A percentile compares a stretch with the other conserved stretches of the same genome.
These are phyloP conservation scores for Nemopilema nomurai DNA, from an alignment of 30 jellyfish, hydroid and myxozoan genomes.

Conservation along the genomic window DNA sequence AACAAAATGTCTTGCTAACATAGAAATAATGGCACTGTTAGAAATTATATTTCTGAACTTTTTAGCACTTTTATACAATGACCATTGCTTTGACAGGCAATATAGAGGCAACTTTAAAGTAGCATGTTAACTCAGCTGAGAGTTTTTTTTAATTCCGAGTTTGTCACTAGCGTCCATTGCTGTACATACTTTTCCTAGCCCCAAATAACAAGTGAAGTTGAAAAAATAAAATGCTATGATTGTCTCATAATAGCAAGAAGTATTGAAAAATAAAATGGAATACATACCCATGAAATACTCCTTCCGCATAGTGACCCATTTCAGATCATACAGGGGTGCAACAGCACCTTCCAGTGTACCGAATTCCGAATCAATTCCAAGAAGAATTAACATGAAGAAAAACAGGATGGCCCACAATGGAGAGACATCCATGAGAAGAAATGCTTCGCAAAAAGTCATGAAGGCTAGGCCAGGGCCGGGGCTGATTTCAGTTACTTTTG, in stretches of 20 bases:
- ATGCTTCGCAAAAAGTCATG: constrained; percentile 95
- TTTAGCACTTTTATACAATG: too few species aligned
- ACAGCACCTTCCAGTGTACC: constrained; percentile 98
- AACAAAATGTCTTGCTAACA: too few species aligned
- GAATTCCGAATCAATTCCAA: constrained; percentile 94
- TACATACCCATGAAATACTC: constrained; percentile 86
- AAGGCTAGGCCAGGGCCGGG: constrained; percentile 99
- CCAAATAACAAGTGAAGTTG: neutral
- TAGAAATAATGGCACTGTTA: too few species aligned
- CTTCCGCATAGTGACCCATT: constrained; percentile 91
- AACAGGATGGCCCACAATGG: constrained; percentile 97
- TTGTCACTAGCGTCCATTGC: too few species aligned
- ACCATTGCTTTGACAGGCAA: too few species aligned
- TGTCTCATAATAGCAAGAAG: neutral
- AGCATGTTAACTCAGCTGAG: too few species aligned
- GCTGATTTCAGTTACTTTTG: constrained; percentile 80
- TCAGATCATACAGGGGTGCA: constrained; percentile 92
- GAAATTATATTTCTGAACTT: too few species aligned
- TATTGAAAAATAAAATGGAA: neutral
- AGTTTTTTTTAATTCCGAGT: too few species aligned
- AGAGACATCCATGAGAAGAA: constrained; percentile 95
- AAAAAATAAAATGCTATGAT: neutral
- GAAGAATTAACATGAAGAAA: constrained; percentile 90
- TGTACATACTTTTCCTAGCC: too few species aligned
- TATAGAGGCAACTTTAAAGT: too few species aligned